Conservation (phyloP, 2,888 invertebrate species). For the Lepidonotus clava region DNA sequence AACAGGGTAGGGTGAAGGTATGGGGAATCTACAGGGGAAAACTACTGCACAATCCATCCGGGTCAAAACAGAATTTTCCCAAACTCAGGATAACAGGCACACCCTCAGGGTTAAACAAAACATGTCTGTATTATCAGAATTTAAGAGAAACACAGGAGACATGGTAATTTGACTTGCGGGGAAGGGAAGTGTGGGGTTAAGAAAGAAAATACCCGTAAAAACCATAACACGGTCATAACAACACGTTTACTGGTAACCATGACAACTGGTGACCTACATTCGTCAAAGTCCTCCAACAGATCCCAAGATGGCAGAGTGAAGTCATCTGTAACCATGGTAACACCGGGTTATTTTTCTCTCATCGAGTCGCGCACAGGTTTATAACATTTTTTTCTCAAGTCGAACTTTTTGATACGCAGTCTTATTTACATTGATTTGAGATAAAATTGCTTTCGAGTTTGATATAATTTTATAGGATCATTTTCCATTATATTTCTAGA, state of each 20-base stretch:
- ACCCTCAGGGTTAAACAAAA: too few species aligned
- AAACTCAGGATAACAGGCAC: too few species aligned
- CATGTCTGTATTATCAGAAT: too few species aligned
- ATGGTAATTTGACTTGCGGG: background rate
- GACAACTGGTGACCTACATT: slow-evolving; percentile 36
- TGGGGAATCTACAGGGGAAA: too few species aligned
- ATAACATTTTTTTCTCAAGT: too few species aligned
- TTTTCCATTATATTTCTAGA: background rate
- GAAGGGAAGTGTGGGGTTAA: background rate
- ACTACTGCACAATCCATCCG: too few species aligned
- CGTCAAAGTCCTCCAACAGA: slow-evolving; percentile 53
- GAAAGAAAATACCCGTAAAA: background rate
- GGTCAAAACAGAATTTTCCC: too few species aligned
- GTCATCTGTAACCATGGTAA: slow-evolving; percentile 54
- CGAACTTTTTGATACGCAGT: too few species aligned
- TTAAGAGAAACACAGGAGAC: background rate
- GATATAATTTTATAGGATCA: background rate
- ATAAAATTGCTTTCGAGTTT: too few species aligned
- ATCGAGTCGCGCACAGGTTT: too few species aligned
- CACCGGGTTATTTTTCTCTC: slow-evolving; percentile 2
- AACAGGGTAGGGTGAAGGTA: too few species aligned
- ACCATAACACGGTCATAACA: slow-evolving; percentile 30
- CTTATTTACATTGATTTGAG: background rate
- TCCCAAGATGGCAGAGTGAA: slow-evolving; percentile 52
- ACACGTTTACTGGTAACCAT: slow-evolving; percentile 34